Conservation (phyloP, 1,140 invertebrate genomes). For the Trialeurodes vaporariorum region DNA sequence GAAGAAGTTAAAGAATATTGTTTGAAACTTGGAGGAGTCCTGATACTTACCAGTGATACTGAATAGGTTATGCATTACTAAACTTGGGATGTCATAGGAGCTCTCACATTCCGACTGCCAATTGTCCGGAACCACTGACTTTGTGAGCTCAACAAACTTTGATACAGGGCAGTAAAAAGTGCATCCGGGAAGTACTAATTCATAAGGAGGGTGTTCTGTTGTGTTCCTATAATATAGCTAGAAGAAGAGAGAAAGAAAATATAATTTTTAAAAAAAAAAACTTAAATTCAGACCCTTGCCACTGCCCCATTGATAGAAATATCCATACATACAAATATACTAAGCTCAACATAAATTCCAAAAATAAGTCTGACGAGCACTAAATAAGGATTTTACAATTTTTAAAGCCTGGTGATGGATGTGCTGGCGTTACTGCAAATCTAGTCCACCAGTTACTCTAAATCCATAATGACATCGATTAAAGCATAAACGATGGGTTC, state of each 20-base stretch:
- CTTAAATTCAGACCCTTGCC: too few species aligned
- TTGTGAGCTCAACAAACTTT: slow-evolving; percentile 6
- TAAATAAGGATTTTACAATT: too few species aligned
- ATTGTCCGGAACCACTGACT: neutral
- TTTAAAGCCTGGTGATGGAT: too few species aligned
- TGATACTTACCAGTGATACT: neutral
- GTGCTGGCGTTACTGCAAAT: too few species aligned
- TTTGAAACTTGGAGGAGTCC: neutral
- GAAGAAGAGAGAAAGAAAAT: slow-evolving; percentile 5
- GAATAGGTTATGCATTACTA: neutral
- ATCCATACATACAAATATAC: too few species aligned
- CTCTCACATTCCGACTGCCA: slow-evolving; percentile 5
- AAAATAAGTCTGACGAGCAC: too few species aligned
- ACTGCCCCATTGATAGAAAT: too few species aligned
- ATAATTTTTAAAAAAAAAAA: too few species aligned
- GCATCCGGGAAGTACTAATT: slow-evolving; percentile 7
- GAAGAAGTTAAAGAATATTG: neutral
- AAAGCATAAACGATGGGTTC: too few species aligned
- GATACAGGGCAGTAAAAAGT: slow-evolving; percentile 7
- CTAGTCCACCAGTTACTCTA: too few species aligned
- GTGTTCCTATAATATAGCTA: slow-evolving; percentile 13
- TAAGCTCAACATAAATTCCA: too few species aligned
- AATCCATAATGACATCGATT: too few species aligned
- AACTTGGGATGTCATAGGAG: neutral
- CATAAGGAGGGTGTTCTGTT: slow-evolving; percentile 6